phyloP scores from a whole-genome alignment of 2,888 invertebrate genomes.

The Colostygia pectinataria region DNA sequence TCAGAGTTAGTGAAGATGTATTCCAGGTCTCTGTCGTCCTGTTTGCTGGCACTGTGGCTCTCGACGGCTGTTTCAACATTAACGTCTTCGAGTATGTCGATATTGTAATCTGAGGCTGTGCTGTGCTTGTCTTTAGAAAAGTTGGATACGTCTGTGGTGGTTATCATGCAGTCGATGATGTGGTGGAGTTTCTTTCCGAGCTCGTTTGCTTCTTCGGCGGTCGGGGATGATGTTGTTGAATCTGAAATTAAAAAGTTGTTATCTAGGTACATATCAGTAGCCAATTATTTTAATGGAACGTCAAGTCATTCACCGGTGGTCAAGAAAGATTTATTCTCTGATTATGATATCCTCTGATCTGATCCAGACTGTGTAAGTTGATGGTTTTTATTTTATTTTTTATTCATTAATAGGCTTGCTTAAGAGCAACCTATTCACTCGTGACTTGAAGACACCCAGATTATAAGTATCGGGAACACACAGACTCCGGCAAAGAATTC shows the following conservation, averaged over 20 bases:
- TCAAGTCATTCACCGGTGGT: too few relatives aligned
- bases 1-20: neutral
- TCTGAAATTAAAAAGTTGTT: conserved; percentile 38
- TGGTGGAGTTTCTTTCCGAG: conserved; percentile 54
- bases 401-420: too few relatives aligned
- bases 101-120: conserved; percentile 47
- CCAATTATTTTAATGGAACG: too few relatives aligned
- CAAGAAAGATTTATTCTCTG: too few relatives aligned
- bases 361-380: too few relatives aligned
- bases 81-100: conserved; percentile 55
- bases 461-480: too few relatives aligned
- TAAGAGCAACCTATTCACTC: too few relatives aligned
- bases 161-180: conserved; percentile 52
- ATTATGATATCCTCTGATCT: too few relatives aligned
- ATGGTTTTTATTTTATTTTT: too few relatives aligned
- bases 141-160: conserved; percentile 10
- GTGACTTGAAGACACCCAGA: too few relatives aligned
- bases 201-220: conserved; percentile 46
- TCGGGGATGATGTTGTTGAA: conserved; percentile 47
- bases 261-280: too few relatives aligned
- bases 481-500: too few relatives aligned
- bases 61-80: conserved; percentile 54
- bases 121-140: conserved; percentile 10
- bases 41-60: conserved; percentile 4
- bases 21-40: neutral